Percentiles rank a stretch among this genome's conserved stretches.
Evolutionary conservation across 1,140 invertebrate species (phyloP).

Genomic region (Neodiprion pinetum): DNA sequence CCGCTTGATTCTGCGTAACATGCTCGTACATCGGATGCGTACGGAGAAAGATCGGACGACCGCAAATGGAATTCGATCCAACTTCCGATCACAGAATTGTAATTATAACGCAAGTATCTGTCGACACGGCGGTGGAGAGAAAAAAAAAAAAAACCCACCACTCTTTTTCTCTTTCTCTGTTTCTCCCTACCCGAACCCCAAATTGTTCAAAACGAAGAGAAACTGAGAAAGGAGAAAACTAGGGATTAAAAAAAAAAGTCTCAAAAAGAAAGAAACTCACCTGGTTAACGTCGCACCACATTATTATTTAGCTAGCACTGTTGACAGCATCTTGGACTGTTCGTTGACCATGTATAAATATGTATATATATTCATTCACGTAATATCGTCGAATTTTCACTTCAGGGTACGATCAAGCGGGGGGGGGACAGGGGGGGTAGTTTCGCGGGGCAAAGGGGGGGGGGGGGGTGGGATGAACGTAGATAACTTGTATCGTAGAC

Average conservation of each 20-base stretch:
- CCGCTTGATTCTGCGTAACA: no score
- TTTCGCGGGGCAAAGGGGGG: no score
- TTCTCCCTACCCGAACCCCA: not conserved
- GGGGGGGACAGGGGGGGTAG: no score
- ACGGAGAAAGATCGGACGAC: no score
- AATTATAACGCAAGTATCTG: no score
- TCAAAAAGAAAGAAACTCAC: slow-evolving; percentile 46
- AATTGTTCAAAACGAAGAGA: not conserved
- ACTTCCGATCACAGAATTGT: no score
- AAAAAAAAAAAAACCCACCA: not conserved
- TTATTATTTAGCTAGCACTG: slow-evolving; percentile 60
- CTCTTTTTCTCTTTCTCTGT: slow-evolving; percentile 1
- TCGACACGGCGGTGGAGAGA: slow-evolving; percentile 3
- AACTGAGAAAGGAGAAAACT: slow-evolving; percentile 9
- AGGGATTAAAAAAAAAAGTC: slow-evolving; percentile 7
- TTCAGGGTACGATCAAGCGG: no score
- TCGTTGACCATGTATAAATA: slow-evolving; percentile 48
- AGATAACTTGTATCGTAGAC: no score
- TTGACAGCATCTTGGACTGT: slow-evolving; percentile 60
- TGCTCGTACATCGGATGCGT: no score
- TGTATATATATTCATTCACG: no score
- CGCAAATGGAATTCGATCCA: no score
- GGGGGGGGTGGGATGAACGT: no score
- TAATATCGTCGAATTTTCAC: not conserved
- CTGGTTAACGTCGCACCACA: slow-evolving; percentile 63